A percentile compares a stretch with the other conserved stretches of the same genome.
Conservation (phyloP, 2,888 invertebrate genomes). For the Apotomis turbidana region DNA sequence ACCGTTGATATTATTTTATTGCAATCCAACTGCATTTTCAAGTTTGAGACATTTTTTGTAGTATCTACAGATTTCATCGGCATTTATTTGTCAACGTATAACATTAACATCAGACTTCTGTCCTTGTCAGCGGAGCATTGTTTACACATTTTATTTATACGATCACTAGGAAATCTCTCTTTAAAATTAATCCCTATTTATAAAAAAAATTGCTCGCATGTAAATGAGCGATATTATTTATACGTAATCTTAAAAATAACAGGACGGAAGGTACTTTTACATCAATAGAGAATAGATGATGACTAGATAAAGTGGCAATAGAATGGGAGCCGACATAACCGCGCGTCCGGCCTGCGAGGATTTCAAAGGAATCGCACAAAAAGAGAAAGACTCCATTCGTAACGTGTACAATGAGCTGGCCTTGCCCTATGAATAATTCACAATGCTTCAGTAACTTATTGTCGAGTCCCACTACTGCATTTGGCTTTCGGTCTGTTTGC, state of each 20-base stretch:
- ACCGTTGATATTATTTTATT: not conserved
- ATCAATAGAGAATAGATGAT: conserved; percentile 15
- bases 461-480: conserved; percentile 56
- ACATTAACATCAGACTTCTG: no score
- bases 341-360: conserved; percentile 32
- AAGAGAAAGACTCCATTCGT: conserved; percentile 43
- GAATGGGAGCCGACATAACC: conserved; percentile 27
- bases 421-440: conserved; percentile 57
- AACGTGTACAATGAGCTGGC: conserved; percentile 48
- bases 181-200: not conserved
- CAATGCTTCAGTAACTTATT: conserved; percentile 56
- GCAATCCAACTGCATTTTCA: not conserved
- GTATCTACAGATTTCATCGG: not conserved
- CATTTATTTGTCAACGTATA: no score
- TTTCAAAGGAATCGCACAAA: conserved; percentile 43
- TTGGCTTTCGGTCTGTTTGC: conserved; percentile 46
- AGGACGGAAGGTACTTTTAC: conserved; percentile 1
- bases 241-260: not conserved
- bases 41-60: not conserved
- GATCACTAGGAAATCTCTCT: no score
- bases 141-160: no score
- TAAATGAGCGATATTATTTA: not conserved
- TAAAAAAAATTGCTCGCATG: not conserved
- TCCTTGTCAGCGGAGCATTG: no score
- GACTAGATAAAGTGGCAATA: conserved; percentile 33